Evolutionary conservation across 2,888 invertebrate species (phyloP), one percentile per base, ranked within the genome.

Genomic region (Odontomyia ornata): DNA sequence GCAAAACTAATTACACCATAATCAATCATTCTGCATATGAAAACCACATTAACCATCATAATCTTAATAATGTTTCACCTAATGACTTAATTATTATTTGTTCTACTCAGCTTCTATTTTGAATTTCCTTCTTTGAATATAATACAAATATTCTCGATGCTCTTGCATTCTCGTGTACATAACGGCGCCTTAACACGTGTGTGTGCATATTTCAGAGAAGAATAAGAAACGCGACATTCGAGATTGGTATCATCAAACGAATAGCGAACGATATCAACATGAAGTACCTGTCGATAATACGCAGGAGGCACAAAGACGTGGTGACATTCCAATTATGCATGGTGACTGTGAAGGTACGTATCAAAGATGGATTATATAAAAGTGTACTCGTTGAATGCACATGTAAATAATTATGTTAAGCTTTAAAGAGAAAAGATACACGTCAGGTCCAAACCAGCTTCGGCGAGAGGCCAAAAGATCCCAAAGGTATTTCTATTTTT

Each of bases 311-410:
- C 86, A 88, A 79, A 83, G 88, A 80, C 86, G 91, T 82, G 93
- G 92, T 79, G 93, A 93, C 84, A 92, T 93, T 81, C 91, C 90
- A 46, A 88, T 91, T 77, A 85, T 90, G 62, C 88, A 89, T 80
- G 89, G 89, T 73, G 87, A 91, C 82, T 91, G 91, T 81, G 88
- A 88, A 86, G 88, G 89, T 89, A 85, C 80, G 81, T 82, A 60
- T 60, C 5, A 18, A 60, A 60, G 52, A 52, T 52, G 15, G 11
- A 52, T 52, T 52, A 52, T 18, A 15, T 18, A 15, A 52, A 43
- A 7, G 15, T 11, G 18, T 18, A 4, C 52, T 13, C 1, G 5
- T 0, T 52, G 52, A 13, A 36, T 9, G 9, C 36, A 36, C 36
- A 36, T 36, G 36, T 9, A 36, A 36, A 36, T 9, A 36, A 9